These are phyloP conservation scores for Taxidea taxus DNA, from an alignment of 2,113 vertebrate species.

Conservation along the genomic window DNA sequence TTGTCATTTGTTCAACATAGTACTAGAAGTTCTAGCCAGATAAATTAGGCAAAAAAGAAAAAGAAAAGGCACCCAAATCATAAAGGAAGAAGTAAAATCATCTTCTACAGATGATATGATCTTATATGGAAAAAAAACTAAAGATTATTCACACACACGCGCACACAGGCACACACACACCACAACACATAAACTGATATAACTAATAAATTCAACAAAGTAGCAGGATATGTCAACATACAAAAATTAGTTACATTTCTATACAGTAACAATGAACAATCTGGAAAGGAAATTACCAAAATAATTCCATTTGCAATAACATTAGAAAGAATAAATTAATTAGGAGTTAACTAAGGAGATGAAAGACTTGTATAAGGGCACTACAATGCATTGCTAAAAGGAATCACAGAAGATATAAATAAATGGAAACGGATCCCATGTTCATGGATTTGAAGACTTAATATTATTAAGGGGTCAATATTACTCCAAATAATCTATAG, in stretches of 20 bases:
- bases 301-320: background rate
- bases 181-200: background rate
- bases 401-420: background rate
- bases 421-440: background rate
- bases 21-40: background rate
- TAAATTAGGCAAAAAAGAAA: background rate
- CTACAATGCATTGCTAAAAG: background rate
- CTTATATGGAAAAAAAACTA: too few relatives aligned
- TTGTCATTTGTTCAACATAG: background rate
- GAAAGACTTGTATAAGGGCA: background rate
- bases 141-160: background rate
- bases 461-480: background rate
- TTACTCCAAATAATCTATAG: background rate
- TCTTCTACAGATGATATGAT: background rate
- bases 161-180: background rate
- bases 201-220: background rate
- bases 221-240: background rate
- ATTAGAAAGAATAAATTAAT: background rate
- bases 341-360: background rate
- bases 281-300: background rate
- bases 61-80: background rate
- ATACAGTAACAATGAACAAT: background rate
- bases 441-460: background rate
- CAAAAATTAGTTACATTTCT: background rate
- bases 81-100: background rate